Base-by-base conservation (phyloP, 2,888 invertebrate species). In the Nycteola revayana region DNA sequence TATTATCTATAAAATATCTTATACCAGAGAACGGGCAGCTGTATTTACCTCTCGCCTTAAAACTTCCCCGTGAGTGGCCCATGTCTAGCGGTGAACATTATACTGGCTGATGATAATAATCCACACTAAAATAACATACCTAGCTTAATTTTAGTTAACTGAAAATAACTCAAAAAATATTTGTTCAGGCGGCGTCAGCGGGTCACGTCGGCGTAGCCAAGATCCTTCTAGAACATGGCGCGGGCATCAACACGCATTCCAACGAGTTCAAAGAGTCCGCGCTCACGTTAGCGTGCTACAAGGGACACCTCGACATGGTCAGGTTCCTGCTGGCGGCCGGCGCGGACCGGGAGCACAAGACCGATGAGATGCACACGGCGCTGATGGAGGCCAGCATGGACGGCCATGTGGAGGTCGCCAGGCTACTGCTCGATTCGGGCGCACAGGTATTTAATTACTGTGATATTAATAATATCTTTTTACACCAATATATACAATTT, bases 351-450 rank as follows among this genome's bases (percentile, higher is more conserved):
- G 98, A 98, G 84, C 98, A 98, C 90, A 98, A 98, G 90, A 98
- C 98, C 5, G 98, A 99, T 78, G 99, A 99, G 90, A 98, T 99
- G 98, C 99, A 99, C 85, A 99, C 99, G 11, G 99, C 99, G 25
- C 90, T 99, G 25, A 99, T 99, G 98, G 99, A 99, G 85, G 99
- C 99, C 32, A 98, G 98, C 42, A 99, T 99, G 99, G 99, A 99
- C 81, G 99, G 99, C 0, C 99, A 99, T 75, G 97, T 98, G 0
- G 98, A 99, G 85, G 99, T 99, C 28, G 98, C 98, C 5, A 90
- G 97, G 58, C 90, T 99, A 48, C 90, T 99, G 49, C 89, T 99
- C 9, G 98, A 99, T 86, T 97, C 97, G 10, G 99, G 99, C 46
- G 99, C 99, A 32, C 98, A 98, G 91, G 87, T 87, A 91, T n/a